phyloP scores from a whole-genome alignment of 2,888 invertebrate genomes.

The Dasysyrphus tricinctus region DNA sequence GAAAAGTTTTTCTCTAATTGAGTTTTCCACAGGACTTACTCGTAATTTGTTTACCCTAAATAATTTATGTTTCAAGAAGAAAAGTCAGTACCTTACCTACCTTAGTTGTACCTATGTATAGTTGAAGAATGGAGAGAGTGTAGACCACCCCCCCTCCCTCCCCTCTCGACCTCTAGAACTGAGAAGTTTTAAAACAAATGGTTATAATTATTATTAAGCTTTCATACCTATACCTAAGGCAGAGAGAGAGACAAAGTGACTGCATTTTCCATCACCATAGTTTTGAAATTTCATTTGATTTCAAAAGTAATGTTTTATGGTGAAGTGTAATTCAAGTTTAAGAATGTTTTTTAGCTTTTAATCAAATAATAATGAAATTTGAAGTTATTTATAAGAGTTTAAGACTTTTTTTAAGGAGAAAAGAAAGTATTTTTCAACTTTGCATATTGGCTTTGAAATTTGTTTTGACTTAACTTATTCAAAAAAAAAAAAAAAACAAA shows the following conservation, averaged over 20 bases:
- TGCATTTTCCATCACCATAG: conserved; percentile 10
- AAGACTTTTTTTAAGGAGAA: background rate
- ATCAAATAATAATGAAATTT: background rate
- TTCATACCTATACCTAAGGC: conserved; percentile 3
- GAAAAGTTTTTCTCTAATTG: conserved; percentile 71
- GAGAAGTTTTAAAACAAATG: conserved; percentile 28
- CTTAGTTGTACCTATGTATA: background rate
- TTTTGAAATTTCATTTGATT: conserved; percentile 18
- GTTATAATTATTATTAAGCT: conserved; percentile 27
- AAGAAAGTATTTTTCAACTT: background rate
- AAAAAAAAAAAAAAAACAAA: too few relatives aligned
- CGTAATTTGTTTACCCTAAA: conserved; percentile 52
- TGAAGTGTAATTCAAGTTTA: conserved; percentile 6
- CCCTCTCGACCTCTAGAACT: background rate
- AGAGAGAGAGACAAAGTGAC: background rate
- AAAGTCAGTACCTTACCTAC: background rate
- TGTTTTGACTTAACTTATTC: too few relatives aligned
- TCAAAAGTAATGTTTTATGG: conserved; percentile 24
- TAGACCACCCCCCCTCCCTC: background rate
- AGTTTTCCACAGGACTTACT: conserved; percentile 54
- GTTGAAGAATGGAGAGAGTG: background rate
- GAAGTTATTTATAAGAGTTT: background rate
- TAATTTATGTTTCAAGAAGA: conserved; percentile 17
- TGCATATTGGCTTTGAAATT: background rate
- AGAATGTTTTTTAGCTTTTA: background rate